Evolutionary conservation across 1,140 invertebrate genomes (phyloP).

Genomic region (Parasteatoda tepidariorum): DNA sequence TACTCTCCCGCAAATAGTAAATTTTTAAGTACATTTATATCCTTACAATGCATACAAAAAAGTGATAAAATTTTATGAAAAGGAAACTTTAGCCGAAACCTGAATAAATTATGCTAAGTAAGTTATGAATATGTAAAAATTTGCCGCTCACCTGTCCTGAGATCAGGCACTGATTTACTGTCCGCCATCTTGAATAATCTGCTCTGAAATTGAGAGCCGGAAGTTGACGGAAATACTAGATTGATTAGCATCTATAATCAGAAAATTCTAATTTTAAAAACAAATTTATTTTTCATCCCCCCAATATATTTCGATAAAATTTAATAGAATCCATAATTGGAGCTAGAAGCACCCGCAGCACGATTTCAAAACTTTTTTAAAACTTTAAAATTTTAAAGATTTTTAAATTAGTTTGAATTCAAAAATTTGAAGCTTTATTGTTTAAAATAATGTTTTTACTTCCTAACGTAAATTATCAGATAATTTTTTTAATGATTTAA

Average conservation of each 20-base stretch:
- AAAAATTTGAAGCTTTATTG: neutral
- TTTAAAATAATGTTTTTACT: neutral
- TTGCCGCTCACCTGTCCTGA: slow-evolving; percentile 48
- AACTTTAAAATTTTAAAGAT: slow-evolving; percentile 57
- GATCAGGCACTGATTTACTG: slow-evolving; percentile 50
- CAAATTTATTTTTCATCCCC: too few species aligned
- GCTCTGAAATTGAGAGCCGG: slow-evolving; percentile 52
- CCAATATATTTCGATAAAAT: too few species aligned
- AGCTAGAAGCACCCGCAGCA: too few species aligned
- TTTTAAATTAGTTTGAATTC: slow-evolving; percentile 49
- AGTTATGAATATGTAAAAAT: slow-evolving; percentile 54
- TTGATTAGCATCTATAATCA: slow-evolving; percentile 56
- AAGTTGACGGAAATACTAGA: slow-evolving; percentile 61
- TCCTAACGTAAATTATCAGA: too few species aligned
- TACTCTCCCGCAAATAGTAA: neutral
- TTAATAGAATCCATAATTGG: too few species aligned
- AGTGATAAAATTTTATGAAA: neutral
- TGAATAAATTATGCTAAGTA: slow-evolving; percentile 61
- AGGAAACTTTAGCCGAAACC: neutral
- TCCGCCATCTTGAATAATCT: slow-evolving; percentile 62
- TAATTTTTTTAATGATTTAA: too few species aligned
- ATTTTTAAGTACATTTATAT: neutral
- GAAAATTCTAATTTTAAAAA: slow-evolving; percentile 17
- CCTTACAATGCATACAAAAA: neutral
- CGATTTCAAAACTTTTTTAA: slow-evolving; percentile 57